These are phyloP conservation scores for Drosophila micromelanica DNA, from an alignment of 1,140 invertebrate species.

Conservation along the genomic window DNA sequence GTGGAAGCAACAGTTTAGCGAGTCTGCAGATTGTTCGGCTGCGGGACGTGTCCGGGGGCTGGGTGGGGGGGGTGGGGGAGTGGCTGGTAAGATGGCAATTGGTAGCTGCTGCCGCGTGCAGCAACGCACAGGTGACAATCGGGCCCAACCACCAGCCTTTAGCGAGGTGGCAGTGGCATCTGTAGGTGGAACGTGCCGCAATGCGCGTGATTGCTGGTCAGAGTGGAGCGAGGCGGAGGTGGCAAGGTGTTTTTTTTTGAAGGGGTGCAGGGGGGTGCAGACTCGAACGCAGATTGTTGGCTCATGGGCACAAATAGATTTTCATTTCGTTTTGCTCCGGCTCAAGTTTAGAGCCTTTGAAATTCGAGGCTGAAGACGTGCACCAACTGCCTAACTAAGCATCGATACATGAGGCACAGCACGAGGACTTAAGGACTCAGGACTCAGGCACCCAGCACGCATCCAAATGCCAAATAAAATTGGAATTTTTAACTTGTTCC, in stretches of 20 bases:
- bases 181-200: conserved; percentile 57
- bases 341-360: conserved; percentile 53
- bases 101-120: conserved; percentile 46
- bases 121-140: conserved; percentile 70
- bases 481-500: conserved; percentile 59
- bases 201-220: conserved; percentile 55
- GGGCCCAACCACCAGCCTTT: conserved; percentile 24
- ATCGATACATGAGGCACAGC: conserved; percentile 9
- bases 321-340: conserved; percentile 54
- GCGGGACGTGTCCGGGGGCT: too few relatives aligned
- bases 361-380: conserved; percentile 62
- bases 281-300: conserved; percentile 26
- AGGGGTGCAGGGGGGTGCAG: too few relatives aligned
- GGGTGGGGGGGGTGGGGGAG: not conserved
- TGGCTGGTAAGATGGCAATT: not conserved
- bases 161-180: conserved; percentile 5
- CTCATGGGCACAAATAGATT: conserved; percentile 56
- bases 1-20: conserved; percentile 55
- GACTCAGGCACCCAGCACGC: conserved; percentile 14
- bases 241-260: too few relatives aligned
- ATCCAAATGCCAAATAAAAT: conserved; percentile 46
- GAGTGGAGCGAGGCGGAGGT: not conserved
- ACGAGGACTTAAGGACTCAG: conserved; percentile 9
- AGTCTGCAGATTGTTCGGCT: not conserved
- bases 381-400: conserved; percentile 58